Base-by-base conservation (phyloP, 2,888 invertebrate species). In the Lymantria dispar region DNA sequence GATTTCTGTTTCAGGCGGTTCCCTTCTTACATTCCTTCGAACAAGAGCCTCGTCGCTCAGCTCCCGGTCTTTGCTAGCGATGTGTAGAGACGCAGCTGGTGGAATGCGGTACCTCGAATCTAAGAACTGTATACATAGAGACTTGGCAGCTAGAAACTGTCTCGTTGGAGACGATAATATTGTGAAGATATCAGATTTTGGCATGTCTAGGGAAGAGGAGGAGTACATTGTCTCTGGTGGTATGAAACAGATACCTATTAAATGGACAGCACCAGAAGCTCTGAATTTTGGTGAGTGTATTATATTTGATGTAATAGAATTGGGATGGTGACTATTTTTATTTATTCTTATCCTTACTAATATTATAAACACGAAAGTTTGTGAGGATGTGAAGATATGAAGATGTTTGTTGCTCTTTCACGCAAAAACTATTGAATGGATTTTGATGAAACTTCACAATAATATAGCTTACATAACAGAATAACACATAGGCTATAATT, bases 191-290 rank as follows among this genome's bases (percentile, higher is more conserved):
- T 98, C 98, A 0, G 98, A 99, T 89, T 99, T 98, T 90, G 98
- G 98, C 61, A 99, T 99, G 98, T 98, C 98, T 0, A 90, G 98
- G 30, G 98, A 98, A 82, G 98, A 98, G 78, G 97, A 98, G 80
- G 98, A 98, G 80, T 99, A 99, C 72, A 98, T 97, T 56, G 98
- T 98, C 40, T 98, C 98, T 3, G 98, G 98, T 68, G 98, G 98
- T 36, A 97, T 98, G 97, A 98, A 99, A 86, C 98, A 98, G 92
- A 98, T 99, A 69, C 98, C 99, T 0, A 98, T 99, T 56, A 99
- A 99, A 85, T 99, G 99, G 99, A 99, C 98, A 0, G 98, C 98
- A 1, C 99, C 99, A 0, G 98, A 98, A 88, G 98, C 98, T 2
- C 92, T 98, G 10, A 98, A 98, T 86, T 98, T 97, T 80, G 98